Evolutionary conservation across 2,888 invertebrate genomes (phyloP), one percentile per base, ranked within the genome.

Genomic region (Meganola albula): DNA sequence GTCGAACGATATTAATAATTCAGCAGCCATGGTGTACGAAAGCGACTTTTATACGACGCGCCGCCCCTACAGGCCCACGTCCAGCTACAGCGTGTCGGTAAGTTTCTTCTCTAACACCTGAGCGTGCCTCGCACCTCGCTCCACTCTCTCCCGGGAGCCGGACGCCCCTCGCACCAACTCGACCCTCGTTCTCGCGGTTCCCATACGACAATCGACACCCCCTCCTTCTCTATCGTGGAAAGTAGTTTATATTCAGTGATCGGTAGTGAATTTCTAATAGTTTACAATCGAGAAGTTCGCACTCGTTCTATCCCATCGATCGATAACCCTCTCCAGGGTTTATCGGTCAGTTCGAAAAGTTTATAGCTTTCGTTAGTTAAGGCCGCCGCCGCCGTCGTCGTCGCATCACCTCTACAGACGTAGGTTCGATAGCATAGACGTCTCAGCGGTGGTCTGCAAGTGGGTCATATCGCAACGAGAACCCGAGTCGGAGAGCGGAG

Each of bases 41-140:
- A 93, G 93, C 89, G 95, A 95, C 88, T 95, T 94, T 87, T 93
- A 94, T 86, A 94, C 95, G 69, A 93, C 93, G 82, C 92, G 95
- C 87, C 91, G 95, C 87, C 92, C 93, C 53, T 89, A 92, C 79
- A 87, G 93, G 83, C 92, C 90, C 47, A 90, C 92, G 68, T 92
- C 92, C 88, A 91, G 90, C 75, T 89, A 92, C 77, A 93, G 94
- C 92, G 93, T 94, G 88, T 91, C 94, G 90, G 82, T 74, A 51
- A 79, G 79, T 79, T 36, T 46, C 46, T 37, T 62, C 60, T 63
- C 67, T 71, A 68, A 73, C 73, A 55, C 52, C 48, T 50, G 68
- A 66, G 66, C 63, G 71, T 69, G 66, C 55, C 58, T 53, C 69
- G 70, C 68, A 70, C 76, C 78, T 72, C 74, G 73, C 73, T 70